A percentile compares a stretch with the other conserved stretches of the same genome.
These are phyloP conservation scores for Polypterus bichir DNA, from an alignment of 2,113 vertebrate species.

Conservation along the genomic window DNA sequence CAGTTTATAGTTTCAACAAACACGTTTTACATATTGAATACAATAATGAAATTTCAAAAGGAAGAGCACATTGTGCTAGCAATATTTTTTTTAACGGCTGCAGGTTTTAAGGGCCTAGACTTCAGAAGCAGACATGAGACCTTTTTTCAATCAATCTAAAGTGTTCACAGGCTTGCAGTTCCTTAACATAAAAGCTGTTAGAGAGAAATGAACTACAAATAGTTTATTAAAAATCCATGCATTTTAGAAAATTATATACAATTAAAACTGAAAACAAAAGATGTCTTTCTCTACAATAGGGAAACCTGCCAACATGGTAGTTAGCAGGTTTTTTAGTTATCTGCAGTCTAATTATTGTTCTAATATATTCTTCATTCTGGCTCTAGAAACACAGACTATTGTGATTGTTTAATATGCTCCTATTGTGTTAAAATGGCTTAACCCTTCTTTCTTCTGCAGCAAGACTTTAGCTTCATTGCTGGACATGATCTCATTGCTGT, in stretches of 20 bases:
- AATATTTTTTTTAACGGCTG: constrained; percentile 1
- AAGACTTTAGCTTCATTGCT: too few relatives aligned
- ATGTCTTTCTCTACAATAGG: neutral
- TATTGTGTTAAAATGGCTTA: too few relatives aligned
- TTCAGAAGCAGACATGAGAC: neutral
- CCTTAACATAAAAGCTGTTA: neutral
- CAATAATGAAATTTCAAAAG: constrained; percentile 71
- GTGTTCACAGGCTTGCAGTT: neutral
- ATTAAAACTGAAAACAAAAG: neutral
- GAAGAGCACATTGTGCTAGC: constrained; percentile 20
- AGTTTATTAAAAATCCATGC: neutral
- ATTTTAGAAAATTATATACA: neutral
- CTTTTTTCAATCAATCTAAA: neutral
- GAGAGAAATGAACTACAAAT: neutral
- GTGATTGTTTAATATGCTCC: too few relatives aligned
- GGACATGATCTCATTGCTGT: too few relatives aligned
- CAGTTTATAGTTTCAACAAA: constrained; percentile 73
- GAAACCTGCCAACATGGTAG: neutral
- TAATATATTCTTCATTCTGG: neutral
- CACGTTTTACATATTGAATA: constrained; percentile 67
- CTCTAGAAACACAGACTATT: neutral
- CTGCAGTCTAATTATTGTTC: neutral
- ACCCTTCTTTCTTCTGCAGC: too few relatives aligned
- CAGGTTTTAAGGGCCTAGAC: neutral
- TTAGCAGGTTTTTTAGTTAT: neutral